These are phyloP conservation scores for Clitarchus hookeri DNA, from an alignment of 2,888 invertebrate genomes.

Conservation along the genomic window DNA sequence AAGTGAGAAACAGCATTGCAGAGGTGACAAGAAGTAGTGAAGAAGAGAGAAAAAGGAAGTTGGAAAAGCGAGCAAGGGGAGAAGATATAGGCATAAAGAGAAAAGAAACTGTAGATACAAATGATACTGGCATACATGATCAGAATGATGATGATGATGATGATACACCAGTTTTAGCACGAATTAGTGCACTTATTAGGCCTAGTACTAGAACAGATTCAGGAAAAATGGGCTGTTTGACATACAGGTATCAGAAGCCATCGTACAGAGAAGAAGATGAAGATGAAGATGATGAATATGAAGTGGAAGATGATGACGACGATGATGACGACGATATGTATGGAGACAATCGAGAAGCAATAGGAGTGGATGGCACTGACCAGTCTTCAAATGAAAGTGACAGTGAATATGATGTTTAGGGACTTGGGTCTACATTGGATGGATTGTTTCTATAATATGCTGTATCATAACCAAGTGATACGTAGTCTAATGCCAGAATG, in stretches of 20 bases:
- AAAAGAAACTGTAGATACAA: neutral
- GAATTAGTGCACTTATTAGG: conserved; percentile 12
- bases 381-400: neutral
- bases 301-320: neutral
- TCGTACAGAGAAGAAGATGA: conserved; percentile 27
- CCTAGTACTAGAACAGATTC: neutral
- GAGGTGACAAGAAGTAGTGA: conserved; percentile 10
- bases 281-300: conserved; percentile 20
- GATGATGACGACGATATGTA: conserved; percentile 28
- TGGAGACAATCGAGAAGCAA: neutral
- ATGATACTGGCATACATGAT: neutral
- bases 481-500: conserved; percentile 3
- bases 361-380: conserved; percentile 1
- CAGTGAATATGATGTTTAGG: neutral
- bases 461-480: neutral
- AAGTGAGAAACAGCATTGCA: neutral
- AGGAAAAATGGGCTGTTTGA: neutral
- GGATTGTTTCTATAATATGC: neutral
- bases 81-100: conserved; percentile 4
- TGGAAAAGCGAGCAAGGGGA: neutral
- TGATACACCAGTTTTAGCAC: conserved; percentile 26
- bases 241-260: conserved; percentile 11
- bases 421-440: neutral
- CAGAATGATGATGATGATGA: conserved; percentile 10
- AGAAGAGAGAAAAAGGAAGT: conserved; percentile 4